These are phyloP conservation scores for Agriotes lineatus DNA, from an alignment of 2,888 invertebrate genomes.

Conservation along the genomic window DNA sequence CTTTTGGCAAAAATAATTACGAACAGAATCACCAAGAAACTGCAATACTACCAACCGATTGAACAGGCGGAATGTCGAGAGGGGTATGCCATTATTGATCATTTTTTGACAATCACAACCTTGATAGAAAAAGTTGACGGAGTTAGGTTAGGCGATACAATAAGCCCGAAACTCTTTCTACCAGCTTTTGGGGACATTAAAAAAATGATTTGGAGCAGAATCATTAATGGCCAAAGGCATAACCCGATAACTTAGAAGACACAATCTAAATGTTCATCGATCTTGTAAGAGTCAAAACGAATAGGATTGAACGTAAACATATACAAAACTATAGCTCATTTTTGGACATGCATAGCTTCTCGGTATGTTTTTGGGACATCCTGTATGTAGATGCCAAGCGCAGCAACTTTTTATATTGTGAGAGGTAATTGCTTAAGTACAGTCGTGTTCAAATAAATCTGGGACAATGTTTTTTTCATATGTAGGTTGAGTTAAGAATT, in stretches of 20 bases:
- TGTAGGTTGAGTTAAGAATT: too few relatives aligned
- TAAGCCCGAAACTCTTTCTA: not conserved
- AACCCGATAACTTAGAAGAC: not conserved
- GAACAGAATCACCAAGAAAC: not conserved
- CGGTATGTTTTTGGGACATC: too few relatives aligned
- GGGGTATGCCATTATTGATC: not conserved
- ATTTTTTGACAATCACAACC: not conserved
- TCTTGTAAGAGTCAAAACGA: not conserved
- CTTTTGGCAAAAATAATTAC: not conserved
- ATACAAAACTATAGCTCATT: not conserved
- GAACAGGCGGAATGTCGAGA: not conserved
- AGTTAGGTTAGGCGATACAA: not conserved
- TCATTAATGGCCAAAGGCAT: too few relatives aligned
- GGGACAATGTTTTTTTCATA: too few relatives aligned
- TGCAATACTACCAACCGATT: not conserved
- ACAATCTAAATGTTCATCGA: not conserved
- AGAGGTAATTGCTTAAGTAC: too few relatives aligned
- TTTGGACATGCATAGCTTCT: too few relatives aligned
- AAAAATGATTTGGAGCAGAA: not conserved
- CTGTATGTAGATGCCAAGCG: too few relatives aligned
- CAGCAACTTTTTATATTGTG: too few relatives aligned
- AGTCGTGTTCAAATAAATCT: too few relatives aligned
- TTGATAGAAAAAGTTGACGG: not conserved
- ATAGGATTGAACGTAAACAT: not conserved
- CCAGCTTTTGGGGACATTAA: not conserved